phyloP scores from a whole-genome alignment of 1,140 invertebrate species.

The Proales similis region DNA sequence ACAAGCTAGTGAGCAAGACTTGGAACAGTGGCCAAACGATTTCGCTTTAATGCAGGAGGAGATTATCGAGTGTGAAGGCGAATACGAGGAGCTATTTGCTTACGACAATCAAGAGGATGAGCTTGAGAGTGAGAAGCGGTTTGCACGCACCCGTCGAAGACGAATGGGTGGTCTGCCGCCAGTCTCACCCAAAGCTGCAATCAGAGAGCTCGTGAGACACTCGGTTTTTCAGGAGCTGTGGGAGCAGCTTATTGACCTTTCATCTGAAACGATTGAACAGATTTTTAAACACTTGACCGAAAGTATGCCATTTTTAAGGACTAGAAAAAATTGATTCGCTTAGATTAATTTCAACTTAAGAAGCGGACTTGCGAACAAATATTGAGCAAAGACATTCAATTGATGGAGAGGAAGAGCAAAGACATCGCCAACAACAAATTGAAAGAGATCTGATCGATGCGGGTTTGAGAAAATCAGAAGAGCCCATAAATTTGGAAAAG shows the following conservation, averaged over 20 bases:
- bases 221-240: slow-evolving; percentile 29
- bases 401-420: no score
- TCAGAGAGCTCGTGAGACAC: slow-evolving; percentile 25
- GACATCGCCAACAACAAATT: no score
- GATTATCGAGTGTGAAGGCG: slow-evolving; percentile 16
- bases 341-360: no score
- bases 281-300: no score
- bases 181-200: slow-evolving; percentile 36
- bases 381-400: no score
- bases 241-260: slow-evolving; percentile 12
- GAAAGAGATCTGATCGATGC: no score
- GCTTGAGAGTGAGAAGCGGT: slow-evolving; percentile 26
- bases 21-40: slow-evolving; percentile 2
- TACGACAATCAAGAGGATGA: slow-evolving; percentile 37
- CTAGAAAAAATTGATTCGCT: no score
- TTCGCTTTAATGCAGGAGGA: slow-evolving; percentile 12
- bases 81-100: slow-evolving; percentile 24
- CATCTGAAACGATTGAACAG: no score
- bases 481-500: no score
- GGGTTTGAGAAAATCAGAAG: no score
- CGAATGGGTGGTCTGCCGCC: slow-evolving; percentile 23
- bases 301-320: no score
- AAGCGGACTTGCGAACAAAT: no score
- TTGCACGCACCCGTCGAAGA: slow-evolving; percentile 10
- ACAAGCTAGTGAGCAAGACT: background rate